Percentiles rank a stretch among this genome's conserved stretches.
phyloP scores from a whole-genome alignment of 2,797 vertebrate genomes.

The Emys orbicularis region DNA sequence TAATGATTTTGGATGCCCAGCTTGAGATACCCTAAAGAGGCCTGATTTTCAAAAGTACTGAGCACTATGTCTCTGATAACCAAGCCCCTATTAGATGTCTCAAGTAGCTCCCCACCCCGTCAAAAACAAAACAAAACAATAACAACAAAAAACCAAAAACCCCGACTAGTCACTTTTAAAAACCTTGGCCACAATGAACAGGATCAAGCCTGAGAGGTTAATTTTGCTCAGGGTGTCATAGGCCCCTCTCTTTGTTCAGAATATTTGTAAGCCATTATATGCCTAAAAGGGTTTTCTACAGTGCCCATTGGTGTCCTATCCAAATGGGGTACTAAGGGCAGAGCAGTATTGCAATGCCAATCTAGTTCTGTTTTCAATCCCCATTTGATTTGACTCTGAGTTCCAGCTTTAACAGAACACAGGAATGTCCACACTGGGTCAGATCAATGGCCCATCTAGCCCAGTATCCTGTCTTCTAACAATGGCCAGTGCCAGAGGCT shows the following conservation, averaged over 20 bases:
- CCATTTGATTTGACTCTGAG: neutral
- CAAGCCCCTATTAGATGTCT: neutral
- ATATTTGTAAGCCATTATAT: fast-evolving
- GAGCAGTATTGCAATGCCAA: neutral
- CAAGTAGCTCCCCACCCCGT: neutral
- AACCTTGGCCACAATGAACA: neutral
- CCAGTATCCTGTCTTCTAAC: neutral
- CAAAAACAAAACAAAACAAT: neutral
- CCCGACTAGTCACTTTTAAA: neutral
- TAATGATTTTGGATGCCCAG: neutral
- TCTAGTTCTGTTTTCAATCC: neutral
- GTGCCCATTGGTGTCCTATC: fast-evolving
- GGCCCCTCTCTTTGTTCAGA: fast-evolving
- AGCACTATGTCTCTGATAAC: neutral
- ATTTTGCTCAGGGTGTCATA: fast-evolving
- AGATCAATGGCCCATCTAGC: neutral
- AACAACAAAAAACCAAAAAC: neutral
- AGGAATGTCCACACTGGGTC: neutral
- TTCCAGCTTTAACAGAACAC: slow-evolving; percentile 28
- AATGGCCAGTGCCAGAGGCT: neutral
- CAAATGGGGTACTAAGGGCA: neutral
- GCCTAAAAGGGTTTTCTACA: neutral
- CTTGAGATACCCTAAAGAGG: neutral
- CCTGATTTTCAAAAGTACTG: neutral
- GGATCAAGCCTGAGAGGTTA: neutral